phyloP scores from a whole-genome alignment of 2,797 vertebrate genomes.

The Apogon hyalosoma region DNA sequence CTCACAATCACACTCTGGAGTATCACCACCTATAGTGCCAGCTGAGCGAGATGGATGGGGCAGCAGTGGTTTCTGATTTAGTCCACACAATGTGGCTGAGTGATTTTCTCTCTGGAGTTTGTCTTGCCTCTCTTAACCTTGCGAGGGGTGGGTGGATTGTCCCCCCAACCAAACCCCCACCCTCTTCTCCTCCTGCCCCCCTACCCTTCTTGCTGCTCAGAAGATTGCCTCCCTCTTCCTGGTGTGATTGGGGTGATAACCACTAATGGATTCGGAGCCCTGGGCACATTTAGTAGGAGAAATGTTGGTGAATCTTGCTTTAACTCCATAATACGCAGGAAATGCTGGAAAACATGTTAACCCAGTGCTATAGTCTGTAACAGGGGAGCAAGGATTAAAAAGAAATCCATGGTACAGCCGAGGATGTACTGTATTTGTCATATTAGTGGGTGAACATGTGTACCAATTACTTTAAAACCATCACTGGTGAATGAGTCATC shows the following conservation, averaged over 20 bases:
- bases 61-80: slow-evolving; percentile 61
- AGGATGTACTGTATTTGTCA: too few species aligned
- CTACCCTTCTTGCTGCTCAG: slow-evolving; percentile 13
- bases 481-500: too few species aligned
- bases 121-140: slow-evolving; percentile 57
- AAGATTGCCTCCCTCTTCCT: slow-evolving; percentile 54
- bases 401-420: too few species aligned
- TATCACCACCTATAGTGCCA: slow-evolving; percentile 27
- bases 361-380: slow-evolving; percentile 3
- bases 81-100: slow-evolving; percentile 60
- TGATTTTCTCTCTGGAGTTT: slow-evolving; percentile 64
- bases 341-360: slow-evolving; percentile 21
- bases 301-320: slow-evolving; percentile 25
- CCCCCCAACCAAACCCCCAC: neutral
- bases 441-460: neutral
- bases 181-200: neutral
- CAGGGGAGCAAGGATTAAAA: neutral
- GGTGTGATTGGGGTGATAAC: slow-evolving; percentile 58
- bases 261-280: slow-evolving; percentile 62
- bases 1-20: slow-evolving; percentile 36
- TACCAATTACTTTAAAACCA: neutral
- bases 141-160: neutral
- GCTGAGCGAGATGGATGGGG: slow-evolving; percentile 64
- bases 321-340: slow-evolving; percentile 17
- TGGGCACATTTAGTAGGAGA: slow-evolving; percentile 46